Base-by-base conservation (phyloP, 2,113 vertebrate species). In the Proterorhinus semilunaris region DNA sequence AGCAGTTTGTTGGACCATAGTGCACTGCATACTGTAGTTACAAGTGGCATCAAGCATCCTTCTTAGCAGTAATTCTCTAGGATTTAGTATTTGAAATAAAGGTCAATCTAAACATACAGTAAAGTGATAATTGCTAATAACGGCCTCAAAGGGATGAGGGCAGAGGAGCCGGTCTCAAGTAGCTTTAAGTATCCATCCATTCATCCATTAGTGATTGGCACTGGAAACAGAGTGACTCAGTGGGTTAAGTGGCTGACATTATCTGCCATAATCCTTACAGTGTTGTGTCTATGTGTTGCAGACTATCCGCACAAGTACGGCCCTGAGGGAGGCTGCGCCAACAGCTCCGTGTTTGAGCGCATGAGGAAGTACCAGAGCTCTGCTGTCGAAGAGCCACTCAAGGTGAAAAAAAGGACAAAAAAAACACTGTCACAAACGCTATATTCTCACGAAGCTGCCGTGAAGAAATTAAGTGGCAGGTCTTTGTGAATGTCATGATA, bases 301-400 rank as follows among this genome's bases (percentile, higher is more conserved):
- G 98, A 94, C 83, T 99, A 99, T 83, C 96, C 96, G 10, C 96
- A 99, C 89, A 99, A 98, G 87, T 98, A 98, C 10, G 97, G 98
- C 72, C 93, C 95, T 53, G 94, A 95, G 84, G 96, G 96, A 73
- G 96, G 98, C 76, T 99, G 98, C 88, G 98, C 96, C 57, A 96
- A 99, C 86, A 93, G 93, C 83, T 93, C 96, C 0, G 98, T 99
- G 43, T 98, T 99, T 85, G 94, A 99, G 86, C 95, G 87, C 86
- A 99, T 99, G 98, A 96, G 90, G 86, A 95, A 91, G 72, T 98
- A 95, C 84, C 98, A 99, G 85, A 87, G 90, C 84, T 94, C 94
- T n/a, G 94, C 90, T 45, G 21, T 91, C 44, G 91, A 93, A 75
- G 88, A 94, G 42, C 73, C 85, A 42, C 21, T 65, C 69, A 83